Evolutionary conservation across 2,113 vertebrate genomes (phyloP).

Genomic region (Hydropotes inermis): DNA sequence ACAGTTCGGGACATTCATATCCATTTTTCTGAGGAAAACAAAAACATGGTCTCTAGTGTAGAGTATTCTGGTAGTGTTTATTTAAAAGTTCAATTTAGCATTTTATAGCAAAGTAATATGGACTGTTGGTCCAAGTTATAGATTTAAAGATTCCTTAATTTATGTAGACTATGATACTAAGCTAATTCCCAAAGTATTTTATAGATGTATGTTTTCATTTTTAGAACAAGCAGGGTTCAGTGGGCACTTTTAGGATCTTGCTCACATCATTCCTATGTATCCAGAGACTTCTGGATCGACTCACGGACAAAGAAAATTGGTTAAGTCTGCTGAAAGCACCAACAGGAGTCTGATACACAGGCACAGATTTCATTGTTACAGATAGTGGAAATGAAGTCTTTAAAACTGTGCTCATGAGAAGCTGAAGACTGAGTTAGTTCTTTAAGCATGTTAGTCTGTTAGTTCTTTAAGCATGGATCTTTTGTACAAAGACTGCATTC

Average conservation of each 20-base stretch:
- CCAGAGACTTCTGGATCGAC: constrained; percentile 50
- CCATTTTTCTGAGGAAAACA: constrained; percentile 15
- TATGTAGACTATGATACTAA: constrained; percentile 49
- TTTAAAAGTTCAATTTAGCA: constrained; percentile 60
- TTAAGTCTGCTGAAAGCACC: constrained; percentile 67
- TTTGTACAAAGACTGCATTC: constrained; percentile 87
- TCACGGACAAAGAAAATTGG: constrained; percentile 63
- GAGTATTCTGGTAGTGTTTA: constrained; percentile 45
- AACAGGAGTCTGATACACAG: constrained; percentile 63
- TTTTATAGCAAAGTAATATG: constrained; percentile 48
- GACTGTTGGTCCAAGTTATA: neutral
- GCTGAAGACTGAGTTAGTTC: constrained; percentile 78
- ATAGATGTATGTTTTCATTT: constrained; percentile 45
- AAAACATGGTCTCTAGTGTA: constrained; percentile 17
- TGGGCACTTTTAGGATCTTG: constrained; percentile 43
- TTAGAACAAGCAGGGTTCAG: constrained; percentile 1
- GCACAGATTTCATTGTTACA: constrained; percentile 72
- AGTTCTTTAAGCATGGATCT: constrained; percentile 53
- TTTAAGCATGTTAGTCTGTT: constrained; percentile 48
- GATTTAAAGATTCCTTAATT: constrained; percentile 14
- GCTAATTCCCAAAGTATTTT: constrained; percentile 21
- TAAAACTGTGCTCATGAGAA: constrained; percentile 73
- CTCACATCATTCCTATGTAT: constrained; percentile 15
- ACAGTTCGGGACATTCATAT: neutral
- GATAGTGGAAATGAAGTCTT: constrained; percentile 69